Evolutionary conservation across 2,888 invertebrate species (phyloP), one percentile per base, ranked within the genome.

Genomic region (Thyatira batis): DNA sequence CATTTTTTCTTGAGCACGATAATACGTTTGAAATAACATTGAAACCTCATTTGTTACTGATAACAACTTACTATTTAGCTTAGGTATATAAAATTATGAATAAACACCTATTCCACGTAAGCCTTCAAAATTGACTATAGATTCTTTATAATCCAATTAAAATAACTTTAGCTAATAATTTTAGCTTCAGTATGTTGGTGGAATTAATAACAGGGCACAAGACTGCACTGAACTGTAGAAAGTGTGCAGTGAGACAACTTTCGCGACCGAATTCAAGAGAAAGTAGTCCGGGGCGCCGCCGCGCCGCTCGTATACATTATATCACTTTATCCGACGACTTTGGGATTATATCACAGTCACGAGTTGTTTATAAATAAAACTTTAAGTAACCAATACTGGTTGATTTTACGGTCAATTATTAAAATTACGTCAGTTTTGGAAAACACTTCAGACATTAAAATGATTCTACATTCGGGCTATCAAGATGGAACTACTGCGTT

Each of bases 261-360:
- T 92, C 92, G 88, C 91, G 90, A 80, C 90, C 90, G 88, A 92
- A 91, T 90, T 91, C 87, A 76, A 90, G 92, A 87, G 92, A 92
- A 91, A 91, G 92, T 89, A 87, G 90, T 85, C 76, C 91, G 85
- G 80, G 75, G 82, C 80, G 85, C 81, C 67, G 75, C 75, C 71
- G 82, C 80, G 85, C 81, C 67, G 75, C 75, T 72, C 80, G 88
- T 85, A 87, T 89, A 85, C 82, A 86, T 91, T 91, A 90, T 91
- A 91, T 91, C 88, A 89, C 81, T 84, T 83, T 79, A 89, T 87
- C 82, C 78, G 81, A 76, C 69, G 61, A 55, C 76, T 73, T 73
- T 73, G 65, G 80, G 81, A 85, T 91, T 91, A 90, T 88, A 87
- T 90, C 89, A 90, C 80, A 72, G 57, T 61, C 56, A 63, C 52